Conservation (phyloP, 2,888 invertebrate genomes). For the Tethea ocularis region DNA sequence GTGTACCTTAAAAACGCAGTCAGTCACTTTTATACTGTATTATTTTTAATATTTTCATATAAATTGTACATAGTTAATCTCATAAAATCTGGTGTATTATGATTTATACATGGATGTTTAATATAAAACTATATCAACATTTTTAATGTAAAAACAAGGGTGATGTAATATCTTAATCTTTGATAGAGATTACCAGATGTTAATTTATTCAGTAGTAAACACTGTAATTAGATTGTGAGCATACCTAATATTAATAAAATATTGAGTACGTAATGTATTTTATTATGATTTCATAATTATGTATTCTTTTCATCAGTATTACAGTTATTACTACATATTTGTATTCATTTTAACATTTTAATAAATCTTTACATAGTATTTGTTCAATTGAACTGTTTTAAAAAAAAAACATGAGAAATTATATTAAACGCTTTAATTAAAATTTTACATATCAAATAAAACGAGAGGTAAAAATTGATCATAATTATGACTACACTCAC, state of each 20-base stretch:
- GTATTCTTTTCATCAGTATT: too few relatives aligned
- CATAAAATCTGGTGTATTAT: slow-evolving; percentile 22
- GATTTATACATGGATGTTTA: slow-evolving; percentile 41
- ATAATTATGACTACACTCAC: too few relatives aligned
- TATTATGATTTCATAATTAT: slow-evolving; percentile 12
- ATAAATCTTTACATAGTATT: too few relatives aligned
- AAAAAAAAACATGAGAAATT: too few relatives aligned
- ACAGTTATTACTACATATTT: too few relatives aligned
- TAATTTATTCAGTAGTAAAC: slow-evolving; percentile 77
- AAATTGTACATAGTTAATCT: not conserved
- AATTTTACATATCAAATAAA: too few relatives aligned
- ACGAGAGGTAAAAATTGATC: too few relatives aligned
- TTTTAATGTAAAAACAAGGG: slow-evolving; percentile 36
- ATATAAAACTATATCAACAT: slow-evolving; percentile 29
- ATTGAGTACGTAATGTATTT: slow-evolving; percentile 55
- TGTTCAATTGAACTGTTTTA: too few relatives aligned
- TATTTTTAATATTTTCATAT: slow-evolving; percentile 8
- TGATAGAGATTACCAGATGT: slow-evolving; percentile 64
- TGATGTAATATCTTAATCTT: slow-evolving; percentile 53
- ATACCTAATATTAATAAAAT: slow-evolving; percentile 67
- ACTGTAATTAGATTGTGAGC: slow-evolving; percentile 79
- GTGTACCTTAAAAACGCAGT: slow-evolving; percentile 7
- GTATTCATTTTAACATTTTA: too few relatives aligned
- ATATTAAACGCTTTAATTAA: too few relatives aligned
- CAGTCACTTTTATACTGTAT: slow-evolving; percentile 5